These are phyloP conservation scores for Ophiodon elongatus DNA, from an alignment of 2,113 vertebrate species.

Conservation along the genomic window DNA sequence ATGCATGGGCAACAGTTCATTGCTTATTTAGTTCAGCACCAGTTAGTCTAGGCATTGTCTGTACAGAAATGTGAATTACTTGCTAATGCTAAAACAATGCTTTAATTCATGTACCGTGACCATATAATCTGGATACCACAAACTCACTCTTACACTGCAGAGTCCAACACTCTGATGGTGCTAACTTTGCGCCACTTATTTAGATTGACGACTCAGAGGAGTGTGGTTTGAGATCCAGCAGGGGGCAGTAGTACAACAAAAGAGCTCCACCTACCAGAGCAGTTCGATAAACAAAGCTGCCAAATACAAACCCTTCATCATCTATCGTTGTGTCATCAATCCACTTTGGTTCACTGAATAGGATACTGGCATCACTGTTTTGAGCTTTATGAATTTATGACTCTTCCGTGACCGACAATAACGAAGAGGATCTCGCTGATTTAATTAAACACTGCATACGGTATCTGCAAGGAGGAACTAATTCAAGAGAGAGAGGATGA, in stretches of 20 bases:
- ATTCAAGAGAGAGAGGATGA: background rate
- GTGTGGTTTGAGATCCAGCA: constrained; percentile 45
- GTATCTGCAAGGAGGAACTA: background rate
- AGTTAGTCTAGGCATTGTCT: background rate
- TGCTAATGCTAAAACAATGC: background rate
- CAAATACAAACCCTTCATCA: background rate
- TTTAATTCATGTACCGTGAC: background rate
- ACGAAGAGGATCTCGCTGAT: background rate
- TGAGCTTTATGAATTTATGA: background rate
- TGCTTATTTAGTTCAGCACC: background rate
- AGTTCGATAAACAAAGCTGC: background rate
- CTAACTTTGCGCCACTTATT: background rate
- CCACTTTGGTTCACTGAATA: background rate
- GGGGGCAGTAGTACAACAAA: constrained; percentile 58
- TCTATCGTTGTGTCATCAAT: background rate
- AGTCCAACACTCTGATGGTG: background rate
- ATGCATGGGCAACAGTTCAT: too few relatives aligned
- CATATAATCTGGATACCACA: background rate
- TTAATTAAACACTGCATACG: background rate
- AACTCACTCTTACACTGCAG: background rate
- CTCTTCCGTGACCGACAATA: background rate
- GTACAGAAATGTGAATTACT: background rate
- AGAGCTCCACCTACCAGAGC: constrained; percentile 16
- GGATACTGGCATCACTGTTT: background rate
- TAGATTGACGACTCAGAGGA: background rate